phyloP scores from a whole-genome alignment of 1,140 invertebrate species.

The Meteorus sp. region DNA sequence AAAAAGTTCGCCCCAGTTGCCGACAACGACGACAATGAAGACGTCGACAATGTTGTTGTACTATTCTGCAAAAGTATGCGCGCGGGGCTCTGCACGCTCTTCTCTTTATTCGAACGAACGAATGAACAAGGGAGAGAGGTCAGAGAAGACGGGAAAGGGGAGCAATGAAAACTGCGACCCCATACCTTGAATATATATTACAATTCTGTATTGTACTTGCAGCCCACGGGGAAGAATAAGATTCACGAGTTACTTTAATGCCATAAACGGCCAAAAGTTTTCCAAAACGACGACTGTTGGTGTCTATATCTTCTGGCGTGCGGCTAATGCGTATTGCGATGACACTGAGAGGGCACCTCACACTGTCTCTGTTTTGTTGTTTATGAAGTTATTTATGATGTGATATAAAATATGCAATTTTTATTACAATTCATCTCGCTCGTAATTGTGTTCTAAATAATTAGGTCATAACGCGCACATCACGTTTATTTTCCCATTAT shows the following conservation, averaged over 20 bases:
- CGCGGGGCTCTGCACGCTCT: too few relatives aligned
- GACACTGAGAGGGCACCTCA: background rate
- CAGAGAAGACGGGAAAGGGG: background rate
- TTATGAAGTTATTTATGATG: background rate
- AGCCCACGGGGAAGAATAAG: constrained; percentile 41
- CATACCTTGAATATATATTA: too few relatives aligned
- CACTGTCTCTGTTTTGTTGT: background rate
- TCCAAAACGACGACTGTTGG: constrained; percentile 40
- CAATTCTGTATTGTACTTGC: too few relatives aligned
- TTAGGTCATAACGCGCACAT: too few relatives aligned
- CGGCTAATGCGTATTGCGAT: constrained; percentile 36
- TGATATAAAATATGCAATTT: too few relatives aligned
- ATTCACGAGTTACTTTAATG: constrained; percentile 52
- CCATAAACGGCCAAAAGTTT: constrained; percentile 48
- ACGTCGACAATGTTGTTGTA: background rate
- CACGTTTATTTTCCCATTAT: too few relatives aligned
- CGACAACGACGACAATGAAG: constrained; percentile 3
- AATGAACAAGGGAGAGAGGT: too few relatives aligned
- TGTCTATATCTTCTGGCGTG: constrained; percentile 27
- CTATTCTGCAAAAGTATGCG: background rate
- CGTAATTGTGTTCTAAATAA: background rate
- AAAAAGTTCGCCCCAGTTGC: constrained; percentile 47
- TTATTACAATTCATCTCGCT: too few relatives aligned
- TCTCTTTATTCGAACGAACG: constrained; percentile 3
- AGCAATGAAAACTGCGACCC: background rate